Evolutionary conservation across 2,888 invertebrate genomes (phyloP).

Genomic region (Eurytoma californica): DNA sequence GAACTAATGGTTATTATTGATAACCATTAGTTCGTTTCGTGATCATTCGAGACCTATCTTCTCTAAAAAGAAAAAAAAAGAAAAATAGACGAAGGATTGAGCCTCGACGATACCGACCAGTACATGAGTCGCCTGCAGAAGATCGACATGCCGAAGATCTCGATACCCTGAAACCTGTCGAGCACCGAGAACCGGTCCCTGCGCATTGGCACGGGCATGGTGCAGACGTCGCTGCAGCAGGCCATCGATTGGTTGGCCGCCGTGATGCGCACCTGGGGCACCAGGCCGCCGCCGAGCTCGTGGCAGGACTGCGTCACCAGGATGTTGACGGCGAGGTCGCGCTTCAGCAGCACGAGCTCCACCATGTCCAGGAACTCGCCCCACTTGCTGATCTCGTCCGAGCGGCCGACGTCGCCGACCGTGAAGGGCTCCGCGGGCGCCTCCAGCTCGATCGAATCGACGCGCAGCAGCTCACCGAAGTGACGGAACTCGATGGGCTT

Average conservation of each 20-base stretch:
- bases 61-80: not conserved
- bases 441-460: not conserved
- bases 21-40: too few species aligned
- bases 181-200: slow-evolving; percentile 55
- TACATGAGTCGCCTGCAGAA: slow-evolving; percentile 56
- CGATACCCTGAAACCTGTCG: slow-evolving; percentile 56
- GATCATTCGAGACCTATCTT: too few species aligned
- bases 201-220: not conserved
- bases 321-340: slow-evolving; percentile 17
- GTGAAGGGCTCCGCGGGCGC: slow-evolving; percentile 37
- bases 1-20: too few species aligned
- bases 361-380: slow-evolving; percentile 57
- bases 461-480: not conserved
- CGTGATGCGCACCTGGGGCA: too few species aligned
- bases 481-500: slow-evolving; percentile 37
- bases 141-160: slow-evolving; percentile 54
- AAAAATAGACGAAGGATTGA: not conserved
- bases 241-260: too few species aligned
- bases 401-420: slow-evolving; percentile 56
- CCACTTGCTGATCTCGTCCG: slow-evolving; percentile 60
- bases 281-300: too few species aligned
- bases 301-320: too few species aligned
- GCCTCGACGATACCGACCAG: slow-evolving; percentile 53
- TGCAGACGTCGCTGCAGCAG: slow-evolving; percentile 28
- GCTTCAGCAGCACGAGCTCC: slow-evolving; percentile 50